Percentiles rank a stretch among this genome's conserved stretches.
phyloP scores from a whole-genome alignment of 2,113 vertebrate genomes.

The Gavialis gangeticus region DNA sequence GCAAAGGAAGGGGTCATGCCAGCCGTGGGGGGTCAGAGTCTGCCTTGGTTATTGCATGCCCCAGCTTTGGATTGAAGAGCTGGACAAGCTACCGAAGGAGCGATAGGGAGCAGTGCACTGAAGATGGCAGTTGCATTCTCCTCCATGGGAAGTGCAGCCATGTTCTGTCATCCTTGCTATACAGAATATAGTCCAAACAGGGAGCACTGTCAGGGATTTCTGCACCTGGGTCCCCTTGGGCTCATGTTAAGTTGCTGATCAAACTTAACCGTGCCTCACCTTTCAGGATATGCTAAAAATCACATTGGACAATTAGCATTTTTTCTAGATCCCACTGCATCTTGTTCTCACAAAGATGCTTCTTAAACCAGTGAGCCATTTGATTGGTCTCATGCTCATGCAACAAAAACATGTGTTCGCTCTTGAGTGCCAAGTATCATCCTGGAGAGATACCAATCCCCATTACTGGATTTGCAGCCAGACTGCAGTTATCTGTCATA shows the following conservation, averaged over 20 bases:
- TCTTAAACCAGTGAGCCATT: constrained; percentile 72
- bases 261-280: constrained; percentile 49
- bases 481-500: constrained; percentile 64
- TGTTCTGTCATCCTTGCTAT: neutral
- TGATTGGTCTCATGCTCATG: constrained; percentile 70
- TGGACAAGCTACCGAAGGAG: neutral
- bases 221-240: constrained; percentile 17
- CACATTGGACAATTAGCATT: constrained; percentile 60
- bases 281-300: constrained; percentile 60
- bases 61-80: neutral
- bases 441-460: constrained; percentile 67
- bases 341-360: constrained; percentile 62
- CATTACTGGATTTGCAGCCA: constrained; percentile 51
- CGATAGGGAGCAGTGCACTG: neutral
- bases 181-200: constrained; percentile 41
- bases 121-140: constrained; percentile 33
- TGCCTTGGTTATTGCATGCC: neutral
- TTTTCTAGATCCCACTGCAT: constrained; percentile 47
- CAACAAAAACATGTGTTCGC: constrained; percentile 67
- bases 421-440: constrained; percentile 65
- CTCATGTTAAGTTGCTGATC: constrained; percentile 58
- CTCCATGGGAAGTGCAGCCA: constrained; percentile 2
- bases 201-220: constrained; percentile 49
- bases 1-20: neutral
- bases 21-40: neutral